A percentile compares a stretch with the other conserved stretches of the same genome.
These are phyloP conservation scores for Pseudopodoces humilis DNA, from an alignment of 2,113 vertebrate genomes.

Conservation along the genomic window DNA sequence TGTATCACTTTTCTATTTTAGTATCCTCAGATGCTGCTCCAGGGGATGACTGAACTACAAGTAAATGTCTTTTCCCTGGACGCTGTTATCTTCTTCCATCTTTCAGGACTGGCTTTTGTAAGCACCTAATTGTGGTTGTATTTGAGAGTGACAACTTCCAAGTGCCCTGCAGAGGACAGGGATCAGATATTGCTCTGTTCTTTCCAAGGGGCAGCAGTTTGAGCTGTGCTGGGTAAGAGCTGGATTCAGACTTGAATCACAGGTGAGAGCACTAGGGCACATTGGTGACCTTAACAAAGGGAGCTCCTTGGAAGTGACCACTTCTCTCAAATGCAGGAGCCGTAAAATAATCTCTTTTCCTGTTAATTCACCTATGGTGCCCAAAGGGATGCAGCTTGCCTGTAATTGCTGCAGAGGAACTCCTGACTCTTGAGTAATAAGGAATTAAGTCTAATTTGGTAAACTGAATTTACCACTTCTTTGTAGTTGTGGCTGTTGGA, in stretches of 20 bases:
- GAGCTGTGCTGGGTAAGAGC: not conserved
- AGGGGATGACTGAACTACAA: not conserved
- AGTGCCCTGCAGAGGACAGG: not conserved
- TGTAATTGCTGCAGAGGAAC: not conserved
- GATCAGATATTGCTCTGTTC: not conserved
- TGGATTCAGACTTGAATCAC: not conserved
- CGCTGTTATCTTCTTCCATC: not conserved
- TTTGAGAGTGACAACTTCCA: not conserved
- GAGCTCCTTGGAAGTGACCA: not conserved
- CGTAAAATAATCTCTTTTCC: constrained; percentile 9
- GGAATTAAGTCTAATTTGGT: constrained; percentile 46
- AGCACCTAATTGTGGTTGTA: not conserved
- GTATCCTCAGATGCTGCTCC: not conserved
- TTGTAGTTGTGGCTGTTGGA: constrained; percentile 6
- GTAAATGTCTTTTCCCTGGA: not conserved
- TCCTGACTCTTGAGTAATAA: constrained; percentile 18
- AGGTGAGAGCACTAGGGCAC: not conserved
- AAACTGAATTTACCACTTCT: constrained; percentile 39
- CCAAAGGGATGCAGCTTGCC: constrained; percentile 38
- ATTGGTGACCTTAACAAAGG: not conserved
- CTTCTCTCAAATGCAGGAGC: not conserved
- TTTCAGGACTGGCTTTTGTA: not conserved
- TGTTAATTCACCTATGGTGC: not conserved
- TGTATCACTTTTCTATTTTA: not conserved
- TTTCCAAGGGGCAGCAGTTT: not conserved